Evolutionary conservation across 2,888 invertebrate genomes (phyloP).

Genomic region (Tineola bisselliella): DNA sequence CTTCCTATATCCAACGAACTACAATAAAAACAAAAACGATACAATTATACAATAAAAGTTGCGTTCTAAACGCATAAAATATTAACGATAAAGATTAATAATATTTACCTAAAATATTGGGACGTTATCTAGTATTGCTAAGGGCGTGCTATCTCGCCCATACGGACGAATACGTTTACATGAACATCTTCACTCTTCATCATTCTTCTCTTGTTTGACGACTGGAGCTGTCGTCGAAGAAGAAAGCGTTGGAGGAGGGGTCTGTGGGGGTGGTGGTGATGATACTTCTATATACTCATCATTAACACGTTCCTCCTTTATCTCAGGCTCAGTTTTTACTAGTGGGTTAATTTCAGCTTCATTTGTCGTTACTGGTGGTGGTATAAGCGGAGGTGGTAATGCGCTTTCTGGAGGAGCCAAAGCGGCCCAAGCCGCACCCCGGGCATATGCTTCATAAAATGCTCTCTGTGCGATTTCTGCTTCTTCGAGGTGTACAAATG

Average conservation of each 20-base stretch:
- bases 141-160: constrained; percentile 45
- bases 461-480: constrained; percentile 58
- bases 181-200: constrained; percentile 37
- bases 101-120: constrained; percentile 39
- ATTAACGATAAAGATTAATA: constrained; percentile 45
- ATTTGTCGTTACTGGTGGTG: constrained; percentile 23
- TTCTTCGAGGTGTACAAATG: constrained; percentile 68
- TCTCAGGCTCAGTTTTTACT: constrained; percentile 46
- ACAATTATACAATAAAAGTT: constrained; percentile 35
- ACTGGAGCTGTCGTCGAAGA: constrained; percentile 26
- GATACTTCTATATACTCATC: constrained; percentile 63
- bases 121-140: constrained; percentile 67
- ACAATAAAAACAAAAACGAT: constrained; percentile 48
- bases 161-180: constrained; percentile 43
- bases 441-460: constrained; percentile 57
- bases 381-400: constrained; percentile 18
- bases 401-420: constrained; percentile 39
- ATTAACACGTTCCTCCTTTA: constrained; percentile 54
- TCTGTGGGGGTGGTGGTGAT: constrained; percentile 36
- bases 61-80: constrained; percentile 60
- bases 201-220: constrained; percentile 54
- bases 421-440: constrained; percentile 59
- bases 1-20: constrained; percentile 24
- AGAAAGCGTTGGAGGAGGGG: constrained; percentile 25
- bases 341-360: constrained; percentile 24